These are phyloP conservation scores for Ondatra zibethicus DNA, from an alignment of 2,113 vertebrate genomes.

Conservation along the genomic window DNA sequence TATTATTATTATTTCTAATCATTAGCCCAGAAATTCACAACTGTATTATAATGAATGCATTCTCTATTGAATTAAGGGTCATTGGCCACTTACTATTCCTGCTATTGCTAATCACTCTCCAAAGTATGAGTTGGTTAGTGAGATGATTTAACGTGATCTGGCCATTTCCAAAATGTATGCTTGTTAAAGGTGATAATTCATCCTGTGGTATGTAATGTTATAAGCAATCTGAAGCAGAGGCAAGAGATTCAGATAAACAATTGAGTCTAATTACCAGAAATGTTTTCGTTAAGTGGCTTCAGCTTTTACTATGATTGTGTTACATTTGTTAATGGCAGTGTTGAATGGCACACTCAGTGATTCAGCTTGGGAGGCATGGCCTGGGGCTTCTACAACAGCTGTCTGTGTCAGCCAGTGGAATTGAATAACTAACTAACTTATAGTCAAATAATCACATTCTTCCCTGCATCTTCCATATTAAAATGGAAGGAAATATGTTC, in stretches of 20 bases:
- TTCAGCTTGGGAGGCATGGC: constrained; percentile 23
- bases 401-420: not conserved
- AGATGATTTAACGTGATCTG: constrained; percentile 37
- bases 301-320: constrained; percentile 46
- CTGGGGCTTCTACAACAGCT: constrained; percentile 18
- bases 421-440: constrained; percentile 36
- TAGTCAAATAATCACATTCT: constrained; percentile 47
- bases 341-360: not conserved
- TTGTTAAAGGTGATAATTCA: constrained; percentile 24
- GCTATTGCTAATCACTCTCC: not conserved
- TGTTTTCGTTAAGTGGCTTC: constrained; percentile 41
- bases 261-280: constrained; percentile 24
- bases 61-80: constrained; percentile 9
- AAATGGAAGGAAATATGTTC: constrained; percentile 44
- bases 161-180: not conserved
- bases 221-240: not conserved
- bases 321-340: constrained; percentile 55
- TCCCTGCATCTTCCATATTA: constrained; percentile 22
- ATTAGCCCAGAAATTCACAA: constrained; percentile 29
- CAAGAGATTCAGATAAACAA: constrained; percentile 43
- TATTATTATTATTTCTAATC: not conserved
- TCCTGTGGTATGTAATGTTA: not conserved
- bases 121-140: not conserved
- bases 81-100: not conserved
- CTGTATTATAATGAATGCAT: not conserved